Evolutionary conservation across 2,113 vertebrate species (phyloP).

Genomic region (Pica pica): DNA sequence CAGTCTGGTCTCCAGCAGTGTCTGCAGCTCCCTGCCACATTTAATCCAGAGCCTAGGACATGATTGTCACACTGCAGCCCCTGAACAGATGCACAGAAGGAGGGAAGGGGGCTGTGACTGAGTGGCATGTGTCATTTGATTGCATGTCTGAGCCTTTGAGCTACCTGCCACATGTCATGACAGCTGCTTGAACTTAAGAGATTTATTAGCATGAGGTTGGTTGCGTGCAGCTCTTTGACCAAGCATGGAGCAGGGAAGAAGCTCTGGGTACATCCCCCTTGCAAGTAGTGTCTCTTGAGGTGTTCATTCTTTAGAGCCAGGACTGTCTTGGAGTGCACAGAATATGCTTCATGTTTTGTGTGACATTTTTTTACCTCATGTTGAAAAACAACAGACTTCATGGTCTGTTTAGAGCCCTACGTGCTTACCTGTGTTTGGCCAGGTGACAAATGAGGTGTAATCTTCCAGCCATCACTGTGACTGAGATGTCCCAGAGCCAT

Average conservation of each 20-base stretch:
- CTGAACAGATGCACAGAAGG: neutral
- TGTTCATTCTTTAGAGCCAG: neutral
- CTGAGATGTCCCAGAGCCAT: neutral
- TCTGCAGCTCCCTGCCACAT: neutral
- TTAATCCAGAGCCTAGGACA: neutral
- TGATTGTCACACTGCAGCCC: neutral
- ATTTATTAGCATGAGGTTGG: neutral
- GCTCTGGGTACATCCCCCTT: neutral
- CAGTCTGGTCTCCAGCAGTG: neutral
- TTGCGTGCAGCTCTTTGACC: neutral
- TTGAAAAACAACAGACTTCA: neutral
- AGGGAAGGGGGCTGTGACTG: neutral
- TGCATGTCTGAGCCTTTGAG: neutral
- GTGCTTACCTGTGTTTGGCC: neutral
- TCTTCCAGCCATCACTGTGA: neutral
- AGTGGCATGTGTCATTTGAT: neutral
- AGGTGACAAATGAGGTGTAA: neutral
- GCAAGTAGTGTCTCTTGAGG: neutral
- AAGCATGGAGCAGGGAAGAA: neutral
- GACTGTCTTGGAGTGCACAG: neutral
- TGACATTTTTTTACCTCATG: neutral
- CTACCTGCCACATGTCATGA: neutral
- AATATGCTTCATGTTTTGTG: neutral
- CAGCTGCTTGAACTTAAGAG: neutral
- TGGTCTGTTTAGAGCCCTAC: neutral